Conservation (phyloP, 2,113 vertebrate species). For the Triplophysa siluroides region DNA sequence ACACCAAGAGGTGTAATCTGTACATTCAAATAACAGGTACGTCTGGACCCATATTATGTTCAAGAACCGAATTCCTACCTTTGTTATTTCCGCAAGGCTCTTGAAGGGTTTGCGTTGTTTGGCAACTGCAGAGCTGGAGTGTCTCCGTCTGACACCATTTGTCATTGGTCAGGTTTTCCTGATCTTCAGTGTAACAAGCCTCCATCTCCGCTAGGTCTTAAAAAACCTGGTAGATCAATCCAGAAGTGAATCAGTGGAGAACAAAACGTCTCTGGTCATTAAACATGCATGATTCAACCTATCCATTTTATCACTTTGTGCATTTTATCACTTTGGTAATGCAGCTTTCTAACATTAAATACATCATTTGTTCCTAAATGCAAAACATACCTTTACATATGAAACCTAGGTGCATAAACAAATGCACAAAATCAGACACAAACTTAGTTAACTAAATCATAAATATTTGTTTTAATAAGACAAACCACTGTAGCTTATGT, state of each 20-base stretch:
- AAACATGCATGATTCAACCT: no score
- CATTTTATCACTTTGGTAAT: no score
- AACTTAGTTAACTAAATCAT: not conserved
- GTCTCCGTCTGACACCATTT: conserved; percentile 55
- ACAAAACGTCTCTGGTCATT: not conserved
- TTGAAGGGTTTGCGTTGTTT: conserved; percentile 35
- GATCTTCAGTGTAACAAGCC: conserved; percentile 14
- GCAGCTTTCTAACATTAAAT: no score
- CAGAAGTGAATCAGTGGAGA: conserved; percentile 12
- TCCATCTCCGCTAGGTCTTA: conserved; percentile 36
- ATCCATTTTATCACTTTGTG: no score
- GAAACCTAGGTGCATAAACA: not conserved
- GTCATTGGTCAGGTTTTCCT: conserved; percentile 41
- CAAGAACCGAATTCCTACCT: conserved; percentile 30
- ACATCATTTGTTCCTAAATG: not conserved
- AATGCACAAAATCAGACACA: not conserved
- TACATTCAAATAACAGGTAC: not conserved
- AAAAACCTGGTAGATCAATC: conserved; percentile 19
- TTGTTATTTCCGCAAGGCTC: conserved; percentile 43
- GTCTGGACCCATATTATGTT: not conserved
- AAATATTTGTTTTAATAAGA: not conserved
- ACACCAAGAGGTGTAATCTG: not conserved
- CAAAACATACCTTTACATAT: not conserved
- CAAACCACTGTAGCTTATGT: not conserved
- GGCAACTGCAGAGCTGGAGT: conserved; percentile 42